phyloP scores from a whole-genome alignment of 1,140 invertebrate species.

The Phocides pigmalion region DNA sequence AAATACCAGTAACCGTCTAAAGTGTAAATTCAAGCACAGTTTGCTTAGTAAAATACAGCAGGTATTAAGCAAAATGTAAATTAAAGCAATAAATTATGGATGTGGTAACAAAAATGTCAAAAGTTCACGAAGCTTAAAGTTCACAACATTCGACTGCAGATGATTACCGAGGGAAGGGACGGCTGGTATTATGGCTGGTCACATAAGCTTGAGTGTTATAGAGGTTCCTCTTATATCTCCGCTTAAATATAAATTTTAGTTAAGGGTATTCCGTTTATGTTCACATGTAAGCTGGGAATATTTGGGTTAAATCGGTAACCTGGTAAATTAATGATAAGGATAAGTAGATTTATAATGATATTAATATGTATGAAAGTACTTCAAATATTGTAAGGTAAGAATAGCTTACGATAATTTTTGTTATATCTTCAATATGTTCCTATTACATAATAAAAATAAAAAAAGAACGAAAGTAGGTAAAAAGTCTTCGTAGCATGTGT shows the following conservation, averaged over 20 bases:
- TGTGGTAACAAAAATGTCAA: conserved; percentile 5
- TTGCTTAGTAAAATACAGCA: not conserved
- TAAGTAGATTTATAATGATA: too few relatives aligned
- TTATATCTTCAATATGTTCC: too few relatives aligned
- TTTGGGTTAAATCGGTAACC: not conserved
- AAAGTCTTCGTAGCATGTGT: too few relatives aligned
- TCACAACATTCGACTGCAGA: conserved; percentile 40
- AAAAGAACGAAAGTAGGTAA: too few relatives aligned
- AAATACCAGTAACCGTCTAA: not conserved
- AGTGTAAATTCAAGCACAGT: not conserved
- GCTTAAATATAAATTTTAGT: not conserved
- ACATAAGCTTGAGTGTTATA: conserved; percentile 48
- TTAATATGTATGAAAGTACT: too few relatives aligned
- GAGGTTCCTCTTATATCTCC: conserved; percentile 12
- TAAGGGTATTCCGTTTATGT: not conserved
- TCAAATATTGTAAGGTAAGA: too few relatives aligned
- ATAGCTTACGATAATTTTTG: too few relatives aligned
- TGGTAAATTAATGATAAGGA: conserved; percentile 8
- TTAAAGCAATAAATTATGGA: conserved; percentile 18
- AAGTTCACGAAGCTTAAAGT: conserved; percentile 43
- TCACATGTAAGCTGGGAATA: not conserved
- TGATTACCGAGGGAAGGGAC: conserved; percentile 49
- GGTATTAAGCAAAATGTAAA: conserved; percentile 2
- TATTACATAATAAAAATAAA: too few relatives aligned
- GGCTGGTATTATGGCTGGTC: conserved; percentile 45